These are phyloP conservation scores for Agonopterix heracliana DNA, from an alignment of 2,888 invertebrate species.

Conservation along the genomic window DNA sequence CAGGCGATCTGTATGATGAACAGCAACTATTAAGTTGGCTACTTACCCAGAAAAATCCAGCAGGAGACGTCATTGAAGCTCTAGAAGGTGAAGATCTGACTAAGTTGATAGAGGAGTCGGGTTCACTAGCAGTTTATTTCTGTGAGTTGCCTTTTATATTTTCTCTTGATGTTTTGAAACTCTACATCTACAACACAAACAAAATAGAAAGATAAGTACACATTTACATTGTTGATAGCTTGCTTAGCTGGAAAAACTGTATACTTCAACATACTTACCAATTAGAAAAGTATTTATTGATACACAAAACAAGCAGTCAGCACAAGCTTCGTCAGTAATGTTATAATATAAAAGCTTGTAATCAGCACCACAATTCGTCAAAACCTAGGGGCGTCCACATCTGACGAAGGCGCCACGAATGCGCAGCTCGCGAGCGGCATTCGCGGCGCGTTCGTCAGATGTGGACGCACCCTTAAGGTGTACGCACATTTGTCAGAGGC, in stretches of 20 bases:
- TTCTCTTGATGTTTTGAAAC: slow-evolving; percentile 15
- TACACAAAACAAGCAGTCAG: too few species aligned
- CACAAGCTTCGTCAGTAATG: too few species aligned
- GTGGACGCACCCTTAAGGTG: too few species aligned
- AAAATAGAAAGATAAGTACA: neutral
- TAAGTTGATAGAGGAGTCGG: slow-evolving; percentile 85
- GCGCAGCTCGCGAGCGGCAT: too few species aligned
- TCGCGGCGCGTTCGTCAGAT: too few species aligned
- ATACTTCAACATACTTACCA: too few species aligned
- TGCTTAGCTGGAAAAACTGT: neutral
- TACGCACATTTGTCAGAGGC: too few species aligned
- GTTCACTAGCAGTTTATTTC: slow-evolving; percentile 92
- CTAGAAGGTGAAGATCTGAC: slow-evolving; percentile 87
- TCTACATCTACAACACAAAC: slow-evolving; percentile 19
- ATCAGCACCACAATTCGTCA: too few species aligned
- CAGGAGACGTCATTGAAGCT: slow-evolving; percentile 93
- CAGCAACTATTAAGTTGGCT: slow-evolving; percentile 93
- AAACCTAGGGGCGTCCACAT: too few species aligned
- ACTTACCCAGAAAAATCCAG: slow-evolving; percentile 92
- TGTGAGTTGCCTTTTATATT: slow-evolving; percentile 80
- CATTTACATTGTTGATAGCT: slow-evolving; percentile 4
- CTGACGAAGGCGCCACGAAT: too few species aligned
- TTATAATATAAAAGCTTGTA: too few species aligned
- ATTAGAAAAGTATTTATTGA: too few species aligned
- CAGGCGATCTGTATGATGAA: slow-evolving; percentile 91